A percentile compares a stretch with the other conserved stretches of the same genome.
Evolutionary conservation across 2,113 vertebrate species (phyloP).

Genomic region (Stegastes partitus): DNA sequence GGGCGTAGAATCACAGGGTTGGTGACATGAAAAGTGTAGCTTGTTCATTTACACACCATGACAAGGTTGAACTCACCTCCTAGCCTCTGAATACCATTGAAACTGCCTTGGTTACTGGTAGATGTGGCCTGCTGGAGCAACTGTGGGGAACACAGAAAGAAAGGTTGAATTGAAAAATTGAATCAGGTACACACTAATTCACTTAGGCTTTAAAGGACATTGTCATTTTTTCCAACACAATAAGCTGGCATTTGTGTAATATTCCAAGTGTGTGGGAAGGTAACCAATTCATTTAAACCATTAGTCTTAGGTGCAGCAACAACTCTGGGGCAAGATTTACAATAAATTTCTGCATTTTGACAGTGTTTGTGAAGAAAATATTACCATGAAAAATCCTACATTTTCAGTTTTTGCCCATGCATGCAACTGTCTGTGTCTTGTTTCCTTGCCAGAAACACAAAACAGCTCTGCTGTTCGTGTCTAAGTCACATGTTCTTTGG

Average conservation of each 20-base stretch:
- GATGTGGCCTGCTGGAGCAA: conserved; percentile 96
- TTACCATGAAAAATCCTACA: too few species aligned
- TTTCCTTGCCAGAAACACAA: conserved; percentile 27
- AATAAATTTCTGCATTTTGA: neutral
- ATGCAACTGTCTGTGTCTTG: neutral
- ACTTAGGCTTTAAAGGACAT: neutral
- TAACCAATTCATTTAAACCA: too few species aligned
- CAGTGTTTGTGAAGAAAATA: neutral
- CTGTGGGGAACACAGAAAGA: conserved; percentile 78
- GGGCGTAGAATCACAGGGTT: conserved; percentile 26
- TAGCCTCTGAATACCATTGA: conserved; percentile 96
- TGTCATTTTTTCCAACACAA: too few species aligned
- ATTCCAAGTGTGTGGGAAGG: too few species aligned
- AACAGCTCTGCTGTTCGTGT: conserved; percentile 32
- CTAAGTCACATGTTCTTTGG: conserved; percentile 40
- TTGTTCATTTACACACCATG: neutral
- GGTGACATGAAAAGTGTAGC: conserved; percentile 12
- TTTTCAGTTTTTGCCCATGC: neutral
- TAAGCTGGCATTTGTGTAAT: neutral
- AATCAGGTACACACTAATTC: neutral
- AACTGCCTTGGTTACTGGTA: conserved; percentile 93
- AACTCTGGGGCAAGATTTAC: neutral
- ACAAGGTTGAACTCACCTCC: conserved; percentile 88
- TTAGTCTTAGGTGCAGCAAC: neutral
- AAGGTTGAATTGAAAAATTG: neutral